phyloP scores from a whole-genome alignment of 2,797 vertebrate genomes.

The Taenioides sp. region DNA sequence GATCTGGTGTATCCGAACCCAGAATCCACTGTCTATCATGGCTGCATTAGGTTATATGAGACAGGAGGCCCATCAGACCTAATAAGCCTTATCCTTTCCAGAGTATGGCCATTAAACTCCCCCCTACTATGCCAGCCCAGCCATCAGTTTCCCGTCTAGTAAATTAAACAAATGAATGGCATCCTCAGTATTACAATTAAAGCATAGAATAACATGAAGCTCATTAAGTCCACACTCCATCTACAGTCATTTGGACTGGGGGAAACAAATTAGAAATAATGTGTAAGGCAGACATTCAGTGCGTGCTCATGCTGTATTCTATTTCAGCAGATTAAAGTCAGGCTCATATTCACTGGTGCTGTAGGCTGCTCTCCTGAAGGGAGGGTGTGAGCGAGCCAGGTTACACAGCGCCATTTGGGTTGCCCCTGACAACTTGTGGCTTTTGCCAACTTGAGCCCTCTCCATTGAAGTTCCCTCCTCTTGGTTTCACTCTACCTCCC shows the following conservation, averaged over 20 bases:
- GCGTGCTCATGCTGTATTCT: slow-evolving; percentile 40
- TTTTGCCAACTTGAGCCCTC: slow-evolving; percentile 64
- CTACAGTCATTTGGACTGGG: slow-evolving; percentile 30
- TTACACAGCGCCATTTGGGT: slow-evolving; percentile 48
- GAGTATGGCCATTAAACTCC: slow-evolving; percentile 72
- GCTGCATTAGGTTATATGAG: slow-evolving; percentile 76
- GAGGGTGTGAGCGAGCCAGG: slow-evolving; percentile 27
- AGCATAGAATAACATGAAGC: slow-evolving; percentile 63
- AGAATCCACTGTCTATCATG: slow-evolving; percentile 75
- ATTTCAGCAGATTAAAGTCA: slow-evolving; percentile 56
- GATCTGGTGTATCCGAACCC: slow-evolving; percentile 65
- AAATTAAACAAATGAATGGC: slow-evolving; percentile 73
- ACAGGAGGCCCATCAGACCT: slow-evolving; percentile 78
- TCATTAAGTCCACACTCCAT: slow-evolving; percentile 51
- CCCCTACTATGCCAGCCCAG: slow-evolving; percentile 48
- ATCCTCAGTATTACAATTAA: slow-evolving; percentile 66
- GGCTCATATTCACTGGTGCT: slow-evolving; percentile 42
- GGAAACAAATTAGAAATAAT: slow-evolving; percentile 62
- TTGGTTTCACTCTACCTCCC: slow-evolving; percentile 45
- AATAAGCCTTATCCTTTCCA: slow-evolving; percentile 79
- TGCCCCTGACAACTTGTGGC: slow-evolving; percentile 71
- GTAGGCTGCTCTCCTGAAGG: slow-evolving; percentile 27
- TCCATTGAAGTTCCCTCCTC: slow-evolving; percentile 55
- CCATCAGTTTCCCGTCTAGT: slow-evolving; percentile 64
- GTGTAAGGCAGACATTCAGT: slow-evolving; percentile 47